Base-by-base conservation (phyloP, 1,140 invertebrate species). In the Lineus longissimus region DNA sequence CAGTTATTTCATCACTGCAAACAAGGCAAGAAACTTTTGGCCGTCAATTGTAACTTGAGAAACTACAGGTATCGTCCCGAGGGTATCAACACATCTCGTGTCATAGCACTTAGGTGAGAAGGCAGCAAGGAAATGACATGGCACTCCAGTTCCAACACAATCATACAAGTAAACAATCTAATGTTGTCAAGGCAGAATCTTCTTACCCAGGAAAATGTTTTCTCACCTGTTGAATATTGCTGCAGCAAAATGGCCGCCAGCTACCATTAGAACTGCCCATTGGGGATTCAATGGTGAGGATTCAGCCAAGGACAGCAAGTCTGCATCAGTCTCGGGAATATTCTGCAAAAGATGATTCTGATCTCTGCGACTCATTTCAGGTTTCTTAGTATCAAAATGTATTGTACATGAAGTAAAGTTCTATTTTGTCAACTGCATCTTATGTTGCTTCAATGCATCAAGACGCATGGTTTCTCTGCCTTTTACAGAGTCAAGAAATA, bases 231-330 rank as follows among this genome's bases (percentile, higher is more conserved):
- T 83, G 82, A 93, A 94, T 36, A 94, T 83, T 33, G 88, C 90
- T 11, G 88, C 91, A 56, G 91, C 91, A 85, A 94, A 94, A 78
- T 93, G 91, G 1, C 92, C 92, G 33, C 91, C 91, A 4, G 90
- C 90, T 15, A 92, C 79, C 89, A 94, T 91, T 55, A 94, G 81
- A 0, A 94, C 81, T 0, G 87, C 86, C 89, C 89, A 92, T 9
- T 77, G 82, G 25, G 80, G 76, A 58, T 79, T 67, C 11, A 40
- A 40, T 17, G 73, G 81, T 58, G 81, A 75, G 59, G 76, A 64
- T 23, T 79, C 65, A 40, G 82, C 82, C 71, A 83, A 76, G 40
- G 76, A 57, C 25, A 85, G 71, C 63, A 87, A 75, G 36, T 84
- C 81, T 58, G 75, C 71, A 58, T 84, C 75, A 31, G 76, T 73